Percentiles rank a stretch among this genome's conserved stretches.
Evolutionary conservation across 2,797 vertebrate species (phyloP).

Genomic region (Pseudomugil gertrudae): DNA sequence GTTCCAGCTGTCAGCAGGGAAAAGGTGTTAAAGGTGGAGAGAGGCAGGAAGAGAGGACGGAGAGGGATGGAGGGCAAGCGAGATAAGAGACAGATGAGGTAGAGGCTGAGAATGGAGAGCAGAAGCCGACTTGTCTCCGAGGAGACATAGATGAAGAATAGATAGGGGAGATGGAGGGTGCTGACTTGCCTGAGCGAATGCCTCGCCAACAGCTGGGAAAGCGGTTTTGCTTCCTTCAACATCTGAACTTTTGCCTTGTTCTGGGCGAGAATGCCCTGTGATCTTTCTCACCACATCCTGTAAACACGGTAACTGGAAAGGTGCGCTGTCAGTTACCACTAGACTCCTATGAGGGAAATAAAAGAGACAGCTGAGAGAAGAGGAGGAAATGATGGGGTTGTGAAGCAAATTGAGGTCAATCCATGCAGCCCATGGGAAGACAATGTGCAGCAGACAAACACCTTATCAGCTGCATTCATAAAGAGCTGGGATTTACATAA

Average conservation of each 20-base stretch:
- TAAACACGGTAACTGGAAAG: conserved; percentile 29
- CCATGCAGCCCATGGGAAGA: conserved; percentile 31
- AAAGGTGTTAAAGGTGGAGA: conserved; percentile 42
- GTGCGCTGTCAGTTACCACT: conserved; percentile 17
- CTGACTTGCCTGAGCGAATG: conserved; percentile 12
- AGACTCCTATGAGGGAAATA: conserved; percentile 8
- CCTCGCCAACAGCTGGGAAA: not conserved
- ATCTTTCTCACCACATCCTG: conserved; percentile 19
- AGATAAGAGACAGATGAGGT: conserved; percentile 33
- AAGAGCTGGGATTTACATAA: conserved; percentile 85
- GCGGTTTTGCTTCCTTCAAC: conserved; percentile 6
- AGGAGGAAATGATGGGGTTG: not conserved
- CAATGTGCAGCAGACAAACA: conserved; percentile 61
- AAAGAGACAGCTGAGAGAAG: conserved; percentile 6
- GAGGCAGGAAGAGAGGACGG: conserved; percentile 23
- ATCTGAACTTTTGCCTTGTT: conserved; percentile 39
- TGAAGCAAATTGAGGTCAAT: conserved; percentile 64
- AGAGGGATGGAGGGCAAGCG: conserved; percentile 8
- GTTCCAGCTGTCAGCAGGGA: conserved; percentile 37
- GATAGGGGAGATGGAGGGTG: conserved; percentile 3
- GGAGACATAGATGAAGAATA: conserved; percentile 6
- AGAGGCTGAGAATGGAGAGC: conserved; percentile 7
- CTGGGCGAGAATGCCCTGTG: conserved; percentile 6
- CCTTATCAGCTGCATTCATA: conserved; percentile 69
- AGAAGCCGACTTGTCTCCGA: conserved; percentile 24